Evolutionary conservation across 2,113 vertebrate genomes (phyloP).

Genomic region (Odontesthes bonariensis): DNA sequence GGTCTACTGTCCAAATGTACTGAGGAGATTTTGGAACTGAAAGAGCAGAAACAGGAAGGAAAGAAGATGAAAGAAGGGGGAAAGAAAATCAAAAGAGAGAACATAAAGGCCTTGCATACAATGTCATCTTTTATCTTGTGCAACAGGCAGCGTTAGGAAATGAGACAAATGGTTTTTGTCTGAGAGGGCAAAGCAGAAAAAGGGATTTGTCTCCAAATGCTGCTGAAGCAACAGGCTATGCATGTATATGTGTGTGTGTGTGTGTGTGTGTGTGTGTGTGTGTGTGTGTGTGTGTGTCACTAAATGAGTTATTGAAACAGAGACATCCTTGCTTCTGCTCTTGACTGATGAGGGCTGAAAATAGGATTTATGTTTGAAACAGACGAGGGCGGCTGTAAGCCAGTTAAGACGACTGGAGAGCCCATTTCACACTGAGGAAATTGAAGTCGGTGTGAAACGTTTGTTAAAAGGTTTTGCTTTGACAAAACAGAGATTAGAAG

Average conservation of each 20-base stretch:
- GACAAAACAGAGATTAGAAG: conserved; percentile 50
- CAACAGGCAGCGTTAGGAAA: conserved; percentile 66
- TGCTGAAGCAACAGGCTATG: conserved; percentile 65
- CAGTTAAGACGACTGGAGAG: conserved; percentile 58
- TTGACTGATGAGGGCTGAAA: conserved; percentile 68
- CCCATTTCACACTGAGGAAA: conserved; percentile 61
- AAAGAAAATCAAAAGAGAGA: neutral
- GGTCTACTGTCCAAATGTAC: neutral
- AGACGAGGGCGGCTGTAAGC: conserved; percentile 62
- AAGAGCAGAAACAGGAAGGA: conserved; percentile 2
- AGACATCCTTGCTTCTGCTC: conserved; percentile 62
- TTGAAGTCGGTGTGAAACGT: conserved; percentile 25
- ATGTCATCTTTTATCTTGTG: conserved; percentile 56
- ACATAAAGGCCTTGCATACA: conserved; percentile 16
- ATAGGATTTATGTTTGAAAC: conserved; percentile 74
- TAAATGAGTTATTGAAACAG: conserved; percentile 58
- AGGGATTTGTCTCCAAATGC: conserved; percentile 70
- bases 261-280: conserved; percentile 33
- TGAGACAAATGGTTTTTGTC: conserved; percentile 65
- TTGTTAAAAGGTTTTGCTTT: conserved; percentile 42
- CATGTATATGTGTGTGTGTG: conserved; percentile 29
- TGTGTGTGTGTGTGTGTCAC: conserved; percentile 25
- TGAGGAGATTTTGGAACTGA: neutral
- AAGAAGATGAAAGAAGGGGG: conserved; percentile 8
- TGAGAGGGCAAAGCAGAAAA: conserved; percentile 69